Base-by-base conservation (phyloP, 2,797 vertebrate species). In the Hemitrygon akajei region DNA sequence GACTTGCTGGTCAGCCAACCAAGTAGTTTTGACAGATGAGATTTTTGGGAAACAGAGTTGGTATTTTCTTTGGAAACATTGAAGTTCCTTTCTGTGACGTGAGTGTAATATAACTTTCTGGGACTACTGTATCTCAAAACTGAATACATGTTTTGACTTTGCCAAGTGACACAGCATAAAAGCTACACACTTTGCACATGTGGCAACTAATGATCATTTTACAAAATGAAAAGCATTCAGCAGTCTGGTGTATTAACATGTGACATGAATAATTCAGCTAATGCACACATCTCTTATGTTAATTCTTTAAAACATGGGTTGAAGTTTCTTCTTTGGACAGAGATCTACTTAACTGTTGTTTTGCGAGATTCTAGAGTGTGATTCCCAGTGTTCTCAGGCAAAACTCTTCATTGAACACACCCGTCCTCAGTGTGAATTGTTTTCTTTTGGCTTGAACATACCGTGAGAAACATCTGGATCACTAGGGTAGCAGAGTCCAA, bases 131-230 rank as follows among this genome's bases (percentile, higher is more conserved):
- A 71, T 91, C 20, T 69, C 10, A 69, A 37, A 40, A 69, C 7
- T n/a, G 60, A 34, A 91, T 71, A 63, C 34, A 89, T 30, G 58
- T 63, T 20, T 91, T 91, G n/a, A 37, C 63, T 37, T 66, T 91
- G 87, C 60, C 18, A 91, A 40, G 40, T 91, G 63, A 91, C n/a
- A 25, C 81, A 66, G 63, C 87, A 91, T 91, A 91, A 66, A 34
- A 91, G 71, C 18, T 34, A 20, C 60, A 91, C 34, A n/a, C 87
- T 40, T 69, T 69, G 60, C 63, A 91, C 63, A 34, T 9, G 18
- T 34, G 87, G 63, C 66, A 37, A 10, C 16, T 34, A 69, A 40
- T 34, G 34, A 66, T n/a, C 18, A 1, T 34, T 71, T 71, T 25
- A 69, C 0, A 3, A 63, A 63, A 75, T 22, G 22, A 75, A n/a